Conservation (phyloP, 2,888 invertebrate species). For the Andricus quercusramuli region DNA sequence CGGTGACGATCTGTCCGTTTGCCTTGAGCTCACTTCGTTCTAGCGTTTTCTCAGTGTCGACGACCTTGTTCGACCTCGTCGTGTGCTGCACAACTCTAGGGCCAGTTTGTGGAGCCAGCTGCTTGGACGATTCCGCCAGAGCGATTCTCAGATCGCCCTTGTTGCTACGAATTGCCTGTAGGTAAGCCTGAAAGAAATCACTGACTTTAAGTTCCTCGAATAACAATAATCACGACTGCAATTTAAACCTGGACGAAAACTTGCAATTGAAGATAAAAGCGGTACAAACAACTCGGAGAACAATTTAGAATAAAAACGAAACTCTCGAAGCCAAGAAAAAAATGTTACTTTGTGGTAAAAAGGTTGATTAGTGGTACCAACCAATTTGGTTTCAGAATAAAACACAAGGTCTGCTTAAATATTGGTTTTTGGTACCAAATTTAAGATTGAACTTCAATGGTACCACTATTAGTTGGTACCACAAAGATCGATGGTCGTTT, state of each 20-base stretch:
- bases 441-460: neutral
- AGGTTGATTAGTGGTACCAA: neutral
- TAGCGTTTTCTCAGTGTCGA: conserved; percentile 91
- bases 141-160: conserved; percentile 87
- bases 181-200: conserved; percentile 84
- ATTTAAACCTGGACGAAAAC: neutral
- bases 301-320: neutral
- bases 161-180: conserved; percentile 84
- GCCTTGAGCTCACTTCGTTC: conserved; percentile 88
- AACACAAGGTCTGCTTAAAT: no score
- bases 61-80: conserved; percentile 87
- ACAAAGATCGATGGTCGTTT: neutral
- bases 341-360: neutral
- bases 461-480: neutral
- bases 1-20: conserved; percentile 92
- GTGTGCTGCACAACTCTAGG: conserved; percentile 88
- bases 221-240: neutral
- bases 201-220: conserved; percentile 42
- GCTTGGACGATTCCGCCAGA: conserved; percentile 81
- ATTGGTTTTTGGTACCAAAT: neutral
- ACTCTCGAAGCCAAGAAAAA: neutral
- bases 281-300: neutral
- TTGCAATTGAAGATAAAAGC: neutral
- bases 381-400: neutral
- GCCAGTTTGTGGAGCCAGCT: conserved; percentile 83